Base-by-base conservation (phyloP, 2,888 invertebrate genomes). In the Stegophylla sp. region DNA sequence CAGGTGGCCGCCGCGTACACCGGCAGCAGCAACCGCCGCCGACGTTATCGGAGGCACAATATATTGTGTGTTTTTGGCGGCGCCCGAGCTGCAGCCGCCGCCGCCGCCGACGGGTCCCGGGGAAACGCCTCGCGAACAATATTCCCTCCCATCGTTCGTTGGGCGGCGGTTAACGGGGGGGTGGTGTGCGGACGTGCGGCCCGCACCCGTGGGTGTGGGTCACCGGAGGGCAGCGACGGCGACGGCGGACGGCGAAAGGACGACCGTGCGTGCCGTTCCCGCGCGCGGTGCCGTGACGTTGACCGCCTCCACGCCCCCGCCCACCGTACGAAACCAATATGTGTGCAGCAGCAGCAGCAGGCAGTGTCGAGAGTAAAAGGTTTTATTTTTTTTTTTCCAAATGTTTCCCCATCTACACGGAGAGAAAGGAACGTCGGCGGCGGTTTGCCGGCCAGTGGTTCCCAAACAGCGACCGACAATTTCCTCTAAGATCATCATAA, bases 201-300 rank as follows among this genome's bases (percentile, higher is more conserved):
- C 20, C 79, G 51, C 79, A 79, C 79, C 79, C 79, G 79, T 79
- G 79, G 79, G 79, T 79, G 79, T 79, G 71, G 79, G 79, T 79
- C 79, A 79, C 79, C 34, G 71, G 61, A 76, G 71, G 71, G 51
- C 69, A 63, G 67, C 48, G 71, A 51, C 71, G 69, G 23, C 51
- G n/a, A n/a, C 48, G 71, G 51, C 71, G 69, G n/a, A n/a, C n/a
- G 75, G 23, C 34, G 79, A n/a, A 51, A 71, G 56, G 51, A 20
- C 64, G 34, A 48, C 74, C n/a, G 48, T 26, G 64, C 20, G 23
- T 17, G n/a, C 48, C 20, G 61, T n/a, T n/a, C n/a, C n/a, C n/a
- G 34, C 48, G 23, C 69, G 20, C 61, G 48, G 23, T 20, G 79
- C n/a, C 41, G 41, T 61, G 51, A 41, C 79, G 79, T 79, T 79